Evolutionary conservation across 1,140 invertebrate genomes (phyloP).

Genomic region (Eciton burchellii): DNA sequence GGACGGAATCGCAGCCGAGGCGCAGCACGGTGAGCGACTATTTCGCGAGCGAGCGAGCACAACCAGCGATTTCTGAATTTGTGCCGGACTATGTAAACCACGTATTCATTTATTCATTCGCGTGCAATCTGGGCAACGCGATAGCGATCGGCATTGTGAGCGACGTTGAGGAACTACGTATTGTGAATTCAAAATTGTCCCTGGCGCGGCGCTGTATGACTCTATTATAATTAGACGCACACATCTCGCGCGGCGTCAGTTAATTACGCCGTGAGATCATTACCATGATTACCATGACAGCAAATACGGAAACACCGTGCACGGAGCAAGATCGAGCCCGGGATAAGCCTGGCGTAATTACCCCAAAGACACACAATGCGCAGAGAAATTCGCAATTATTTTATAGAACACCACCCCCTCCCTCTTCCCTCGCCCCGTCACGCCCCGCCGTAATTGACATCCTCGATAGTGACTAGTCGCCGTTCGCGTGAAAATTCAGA

Average conservation of each 20-base stretch:
- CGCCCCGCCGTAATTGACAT: constrained; percentile 44
- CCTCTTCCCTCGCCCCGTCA: no score
- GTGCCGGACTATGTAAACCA: constrained; percentile 33
- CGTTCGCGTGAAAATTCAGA: constrained; percentile 17
- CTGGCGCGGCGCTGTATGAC: constrained; percentile 34
- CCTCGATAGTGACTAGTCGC: constrained; percentile 22
- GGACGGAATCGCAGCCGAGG: background rate
- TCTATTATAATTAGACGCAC: constrained; percentile 62
- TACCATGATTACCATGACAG: constrained; percentile 58
- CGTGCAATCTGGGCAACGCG: constrained; percentile 30
- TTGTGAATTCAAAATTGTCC: constrained; percentile 66
- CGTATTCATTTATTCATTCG: constrained; percentile 56
- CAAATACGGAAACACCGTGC: constrained; percentile 54
- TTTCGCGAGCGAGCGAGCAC: constrained; percentile 44
- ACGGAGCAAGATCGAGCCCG: constrained; percentile 30
- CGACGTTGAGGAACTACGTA: constrained; percentile 57
- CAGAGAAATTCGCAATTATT: constrained; percentile 59
- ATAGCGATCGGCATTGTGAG: constrained; percentile 55
- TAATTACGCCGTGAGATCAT: constrained; percentile 62
- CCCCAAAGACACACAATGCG: constrained; percentile 46
- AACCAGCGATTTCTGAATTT: constrained; percentile 1
- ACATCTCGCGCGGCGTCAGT: constrained; percentile 54
- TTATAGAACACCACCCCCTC: constrained; percentile 52
- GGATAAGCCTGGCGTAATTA: constrained; percentile 49
- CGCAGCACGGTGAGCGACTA: constrained; percentile 9